Evolutionary conservation across 2,113 vertebrate genomes (phyloP).

Genomic region (Pedetes capensis): DNA sequence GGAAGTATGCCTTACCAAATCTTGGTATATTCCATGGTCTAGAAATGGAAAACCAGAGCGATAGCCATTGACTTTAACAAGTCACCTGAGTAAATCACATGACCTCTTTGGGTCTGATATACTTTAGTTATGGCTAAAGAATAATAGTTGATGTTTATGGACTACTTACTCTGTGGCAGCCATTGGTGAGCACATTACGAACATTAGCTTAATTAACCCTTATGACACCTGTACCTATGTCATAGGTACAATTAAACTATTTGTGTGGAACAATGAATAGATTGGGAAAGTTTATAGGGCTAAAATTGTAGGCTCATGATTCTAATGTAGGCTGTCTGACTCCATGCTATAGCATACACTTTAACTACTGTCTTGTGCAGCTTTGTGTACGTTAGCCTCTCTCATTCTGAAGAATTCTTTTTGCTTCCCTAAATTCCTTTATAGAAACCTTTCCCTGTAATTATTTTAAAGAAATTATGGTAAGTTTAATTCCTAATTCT

Average conservation of each 20-base stretch:
- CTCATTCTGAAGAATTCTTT: not conserved
- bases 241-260: not conserved
- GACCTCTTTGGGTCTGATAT: not conserved
- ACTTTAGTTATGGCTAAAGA: not conserved
- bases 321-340: not conserved
- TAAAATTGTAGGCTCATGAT: not conserved
- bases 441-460: not conserved
- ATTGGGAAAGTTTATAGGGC: not conserved
- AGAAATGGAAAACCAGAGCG: not conserved
- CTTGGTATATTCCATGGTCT: not conserved
- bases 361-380: not conserved
- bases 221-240: not conserved
- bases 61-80: not conserved
- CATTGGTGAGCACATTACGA: not conserved
- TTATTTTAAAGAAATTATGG: not conserved
- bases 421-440: not conserved
- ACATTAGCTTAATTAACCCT: not conserved
- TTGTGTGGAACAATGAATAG: not conserved
- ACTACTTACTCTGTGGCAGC: not conserved
- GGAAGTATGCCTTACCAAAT: not conserved
- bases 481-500: not conserved
- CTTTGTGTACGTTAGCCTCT: not conserved
- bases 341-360: too few relatives aligned
- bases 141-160: not conserved
- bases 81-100: not conserved